Evolutionary conservation across 2,888 invertebrate species (phyloP).

Genomic region (Leucozona laternaria): DNA sequence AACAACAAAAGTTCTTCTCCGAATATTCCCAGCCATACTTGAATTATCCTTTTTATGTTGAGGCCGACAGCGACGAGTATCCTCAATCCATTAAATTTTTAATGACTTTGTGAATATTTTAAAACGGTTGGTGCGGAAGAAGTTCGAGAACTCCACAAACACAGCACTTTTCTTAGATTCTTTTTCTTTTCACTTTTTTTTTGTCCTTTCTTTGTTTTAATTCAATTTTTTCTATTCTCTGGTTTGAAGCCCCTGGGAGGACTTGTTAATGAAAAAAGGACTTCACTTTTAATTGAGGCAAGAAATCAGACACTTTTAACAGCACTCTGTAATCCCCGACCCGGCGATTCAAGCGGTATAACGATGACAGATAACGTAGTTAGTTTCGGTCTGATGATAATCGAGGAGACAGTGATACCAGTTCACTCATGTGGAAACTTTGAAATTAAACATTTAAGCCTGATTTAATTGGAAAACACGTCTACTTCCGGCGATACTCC

Average conservation of each 20-base stretch:
- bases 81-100: conserved; percentile 72
- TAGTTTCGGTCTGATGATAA: conserved; percentile 14
- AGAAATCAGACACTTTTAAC: neutral
- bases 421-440: conserved; percentile 45
- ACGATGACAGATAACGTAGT: conserved; percentile 23
- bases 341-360: neutral
- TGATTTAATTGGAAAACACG: conserved; percentile 72
- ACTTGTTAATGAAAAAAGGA: conserved; percentile 29
- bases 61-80: conserved; percentile 59
- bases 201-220: conserved; percentile 54
- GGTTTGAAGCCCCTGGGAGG: conserved; percentile 28
- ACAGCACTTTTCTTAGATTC: conserved; percentile 62
- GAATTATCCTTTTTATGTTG: conserved; percentile 71
- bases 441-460: conserved; percentile 58
- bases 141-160: conserved; percentile 47
- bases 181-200: conserved; percentile 20
- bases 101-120: conserved; percentile 71
- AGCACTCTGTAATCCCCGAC: neutral
- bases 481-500: conserved; percentile 77
- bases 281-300: conserved; percentile 20
- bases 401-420: conserved; percentile 33
- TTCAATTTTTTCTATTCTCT: conserved; percentile 43
- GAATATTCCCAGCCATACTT: conserved; percentile 69
- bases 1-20: conserved; percentile 62
- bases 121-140: conserved; percentile 53